phyloP scores from a whole-genome alignment of 1,140 invertebrate species.

The Theocolax elegans region DNA sequence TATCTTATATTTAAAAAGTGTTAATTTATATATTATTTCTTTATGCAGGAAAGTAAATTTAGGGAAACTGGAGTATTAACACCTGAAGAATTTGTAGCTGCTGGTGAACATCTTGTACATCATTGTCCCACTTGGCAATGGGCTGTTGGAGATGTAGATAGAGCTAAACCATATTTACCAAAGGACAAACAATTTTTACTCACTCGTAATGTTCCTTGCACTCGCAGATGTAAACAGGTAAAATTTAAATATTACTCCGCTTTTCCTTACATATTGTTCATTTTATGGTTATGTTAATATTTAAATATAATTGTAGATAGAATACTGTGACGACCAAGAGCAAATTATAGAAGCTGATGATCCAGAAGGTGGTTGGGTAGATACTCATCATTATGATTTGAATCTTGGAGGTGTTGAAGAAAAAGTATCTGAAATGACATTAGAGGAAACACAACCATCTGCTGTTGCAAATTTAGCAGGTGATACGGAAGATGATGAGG shows the following conservation, averaged over 20 bases:
- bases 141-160: slow-evolving; percentile 89
- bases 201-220: slow-evolving; percentile 95
- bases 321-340: slow-evolving; percentile 89
- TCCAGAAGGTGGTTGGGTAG: slow-evolving; percentile 96
- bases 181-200: slow-evolving; percentile 97
- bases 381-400: slow-evolving; percentile 92
- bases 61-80: slow-evolving; percentile 97
- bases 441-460: slow-evolving; percentile 65
- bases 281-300: slow-evolving; percentile 40
- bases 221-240: slow-evolving; percentile 91
- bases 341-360: slow-evolving; percentile 91
- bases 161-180: slow-evolving; percentile 88
- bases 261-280: neutral
- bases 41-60: slow-evolving; percentile 93
- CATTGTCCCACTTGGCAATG: slow-evolving; percentile 99
- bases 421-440: slow-evolving; percentile 76
- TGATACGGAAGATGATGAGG: slow-evolving; percentile 83
- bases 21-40: neutral
- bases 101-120: slow-evolving; percentile 98
- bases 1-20: neutral
- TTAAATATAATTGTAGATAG: slow-evolving; percentile 75
- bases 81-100: slow-evolving; percentile 95
- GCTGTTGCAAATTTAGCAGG: slow-evolving; percentile 65
- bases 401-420: slow-evolving; percentile 75
- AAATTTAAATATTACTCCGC: neutral